Conservation (phyloP, 2,888 invertebrate species). For the Nephrotoma appendiculata region DNA sequence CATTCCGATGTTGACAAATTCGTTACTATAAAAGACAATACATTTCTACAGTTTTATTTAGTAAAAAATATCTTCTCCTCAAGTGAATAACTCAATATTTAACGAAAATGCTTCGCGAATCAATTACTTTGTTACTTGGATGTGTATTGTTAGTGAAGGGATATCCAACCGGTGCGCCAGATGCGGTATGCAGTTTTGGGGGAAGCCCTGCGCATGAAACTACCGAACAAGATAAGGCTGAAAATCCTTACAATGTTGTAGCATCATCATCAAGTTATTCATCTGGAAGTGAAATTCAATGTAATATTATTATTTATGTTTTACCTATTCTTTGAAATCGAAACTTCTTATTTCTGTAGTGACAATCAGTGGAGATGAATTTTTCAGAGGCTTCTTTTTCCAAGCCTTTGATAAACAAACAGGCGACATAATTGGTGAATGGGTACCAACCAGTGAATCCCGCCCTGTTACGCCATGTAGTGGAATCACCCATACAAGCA, state of each 20-base stretch:
- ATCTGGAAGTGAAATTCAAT: neutral
- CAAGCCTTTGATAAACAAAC: neutral
- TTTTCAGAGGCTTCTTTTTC: neutral
- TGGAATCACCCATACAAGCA: neutral
- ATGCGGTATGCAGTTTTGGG: neutral
- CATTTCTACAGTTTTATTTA: neutral
- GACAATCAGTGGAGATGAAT: neutral
- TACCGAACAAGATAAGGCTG: neutral
- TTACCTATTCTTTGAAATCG: neutral
- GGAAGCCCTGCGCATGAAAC: neutral
- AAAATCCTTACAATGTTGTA: neutral
- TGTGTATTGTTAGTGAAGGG: neutral
- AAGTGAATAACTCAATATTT: neutral
- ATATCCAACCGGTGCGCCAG: neutral
- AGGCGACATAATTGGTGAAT: neutral
- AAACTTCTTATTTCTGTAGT: neutral
- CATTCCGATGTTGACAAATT: neutral
- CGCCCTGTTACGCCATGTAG: neutral
- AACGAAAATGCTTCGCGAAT: neutral
- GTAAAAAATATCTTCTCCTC: neutral
- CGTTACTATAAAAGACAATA: neutral
- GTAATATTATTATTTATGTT: neutral
- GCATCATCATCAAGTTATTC: neutral
- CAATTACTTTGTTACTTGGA: neutral
- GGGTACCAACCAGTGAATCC: neutral